Conservation (phyloP, 1,140 invertebrate species). For the Caenorhabditis brenneri region DNA sequence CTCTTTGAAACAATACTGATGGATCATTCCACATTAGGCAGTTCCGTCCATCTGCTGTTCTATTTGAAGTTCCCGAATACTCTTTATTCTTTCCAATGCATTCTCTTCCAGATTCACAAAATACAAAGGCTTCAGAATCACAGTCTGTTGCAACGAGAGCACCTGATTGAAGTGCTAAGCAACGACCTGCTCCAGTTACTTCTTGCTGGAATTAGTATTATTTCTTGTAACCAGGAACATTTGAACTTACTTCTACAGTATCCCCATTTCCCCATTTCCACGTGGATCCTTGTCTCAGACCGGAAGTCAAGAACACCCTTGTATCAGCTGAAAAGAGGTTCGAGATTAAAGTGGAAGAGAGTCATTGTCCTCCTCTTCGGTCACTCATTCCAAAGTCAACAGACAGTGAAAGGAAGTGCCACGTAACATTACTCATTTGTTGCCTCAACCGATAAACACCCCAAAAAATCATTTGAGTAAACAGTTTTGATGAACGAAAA, state of each 20-base stretch:
- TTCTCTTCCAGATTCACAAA: constrained; percentile 47
- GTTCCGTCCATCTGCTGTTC: background rate
- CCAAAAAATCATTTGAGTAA: constrained; percentile 30
- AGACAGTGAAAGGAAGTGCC: constrained; percentile 42
- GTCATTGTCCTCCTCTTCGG: background rate
- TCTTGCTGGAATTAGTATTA: constrained; percentile 28
- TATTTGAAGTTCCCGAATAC: constrained; percentile 40
- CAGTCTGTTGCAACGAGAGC: constrained; percentile 4
- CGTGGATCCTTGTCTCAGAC: constrained; percentile 34
- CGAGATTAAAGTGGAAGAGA: background rate
- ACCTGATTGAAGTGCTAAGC: constrained; percentile 35
- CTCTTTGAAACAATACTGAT: constrained; percentile 19
- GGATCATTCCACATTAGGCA: constrained; percentile 51
- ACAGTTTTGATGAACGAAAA: background rate
- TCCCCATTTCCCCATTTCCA: constrained; percentile 48
- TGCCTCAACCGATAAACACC: constrained; percentile 24
- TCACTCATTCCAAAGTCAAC: constrained; percentile 30
- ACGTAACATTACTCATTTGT: constrained; percentile 38
- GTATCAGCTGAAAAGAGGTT: constrained; percentile 23
- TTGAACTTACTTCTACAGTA: constrained; percentile 19
- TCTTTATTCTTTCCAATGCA: constrained; percentile 30
- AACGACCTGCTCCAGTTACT: constrained; percentile 22
- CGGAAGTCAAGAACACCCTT: constrained; percentile 35
- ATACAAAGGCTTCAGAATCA: constrained; percentile 1
- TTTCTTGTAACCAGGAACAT: background rate